A percentile compares a stretch with the other conserved stretches of the same genome.
Evolutionary conservation across 2,113 vertebrate species (phyloP).

Genomic region (Elephantulus edwardii): DNA sequence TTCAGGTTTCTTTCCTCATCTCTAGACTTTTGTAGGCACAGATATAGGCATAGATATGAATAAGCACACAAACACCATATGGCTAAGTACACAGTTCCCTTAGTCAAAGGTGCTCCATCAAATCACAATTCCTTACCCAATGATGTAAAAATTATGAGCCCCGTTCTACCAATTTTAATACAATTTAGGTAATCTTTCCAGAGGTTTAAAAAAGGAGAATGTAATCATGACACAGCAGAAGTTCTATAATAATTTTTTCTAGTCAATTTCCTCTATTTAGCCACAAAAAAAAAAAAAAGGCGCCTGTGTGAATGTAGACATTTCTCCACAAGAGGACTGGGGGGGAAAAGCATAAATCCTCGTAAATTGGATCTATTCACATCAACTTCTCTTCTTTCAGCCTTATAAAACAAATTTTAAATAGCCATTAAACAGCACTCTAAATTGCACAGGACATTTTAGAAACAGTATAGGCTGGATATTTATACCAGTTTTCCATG

Average conservation of each 20-base stretch:
- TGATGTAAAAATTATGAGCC: background rate
- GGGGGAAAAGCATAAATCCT: background rate
- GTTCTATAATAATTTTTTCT: accelerated
- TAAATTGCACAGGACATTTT: background rate
- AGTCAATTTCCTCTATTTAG: no score
- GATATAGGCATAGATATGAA: background rate
- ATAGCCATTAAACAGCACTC: background rate
- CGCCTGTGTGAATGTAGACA: no score
- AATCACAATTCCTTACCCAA: background rate
- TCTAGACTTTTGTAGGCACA: no score
- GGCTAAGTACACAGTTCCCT: no score
- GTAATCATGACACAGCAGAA: background rate
- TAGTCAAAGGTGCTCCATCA: background rate
- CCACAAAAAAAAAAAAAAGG: no score
- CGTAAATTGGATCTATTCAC: background rate
- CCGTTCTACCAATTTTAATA: background rate
- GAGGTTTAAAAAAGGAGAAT: background rate
- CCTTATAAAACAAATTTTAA: background rate
- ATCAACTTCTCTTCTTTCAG: background rate
- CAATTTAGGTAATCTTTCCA: background rate
- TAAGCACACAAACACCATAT: no score
- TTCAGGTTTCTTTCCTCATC: background rate
- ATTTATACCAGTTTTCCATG: accelerated
- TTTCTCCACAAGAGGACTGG: no score
- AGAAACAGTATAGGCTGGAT: background rate